These are phyloP conservation scores for Gastrophryne carolinensis DNA, from an alignment of 2,797 vertebrate species.

Conservation along the genomic window DNA sequence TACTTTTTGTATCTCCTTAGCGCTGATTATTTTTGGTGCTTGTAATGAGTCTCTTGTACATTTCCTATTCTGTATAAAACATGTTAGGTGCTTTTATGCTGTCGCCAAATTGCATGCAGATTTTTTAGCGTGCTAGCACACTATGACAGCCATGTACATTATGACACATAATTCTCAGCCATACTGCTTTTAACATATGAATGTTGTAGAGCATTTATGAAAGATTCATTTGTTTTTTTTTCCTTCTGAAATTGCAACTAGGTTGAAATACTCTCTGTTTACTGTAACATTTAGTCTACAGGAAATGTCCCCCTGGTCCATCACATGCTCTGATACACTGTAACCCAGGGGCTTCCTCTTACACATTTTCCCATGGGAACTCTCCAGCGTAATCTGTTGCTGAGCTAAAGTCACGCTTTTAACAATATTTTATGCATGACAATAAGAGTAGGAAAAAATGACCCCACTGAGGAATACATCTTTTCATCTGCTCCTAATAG, in stretches of 20 bases:
- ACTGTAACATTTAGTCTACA: background rate
- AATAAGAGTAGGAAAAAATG: slow-evolving; percentile 8
- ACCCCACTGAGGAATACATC: slow-evolving; percentile 7
- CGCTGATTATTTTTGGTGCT: no score
- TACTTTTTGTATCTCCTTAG: no score
- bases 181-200: background rate
- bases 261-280: no score
- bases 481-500: background rate
- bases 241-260: no score
- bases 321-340: slow-evolving; percentile 15
- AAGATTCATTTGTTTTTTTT: background rate
- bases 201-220: background rate
- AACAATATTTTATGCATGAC: background rate
- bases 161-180: background rate
- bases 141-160: background rate
- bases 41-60: background rate
- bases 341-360: slow-evolving; percentile 10
- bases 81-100: background rate
- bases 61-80: no score
- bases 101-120: background rate
- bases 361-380: slow-evolving; percentile 16
- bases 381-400: background rate
- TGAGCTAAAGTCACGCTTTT: slow-evolving; percentile 16
- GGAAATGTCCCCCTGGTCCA: background rate
- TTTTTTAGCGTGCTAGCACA: background rate